A percentile compares a stretch with the other conserved stretches of the same genome.
phyloP scores from a whole-genome alignment of 2,888 invertebrate genomes.

The Diachrysia chrysitis region DNA sequence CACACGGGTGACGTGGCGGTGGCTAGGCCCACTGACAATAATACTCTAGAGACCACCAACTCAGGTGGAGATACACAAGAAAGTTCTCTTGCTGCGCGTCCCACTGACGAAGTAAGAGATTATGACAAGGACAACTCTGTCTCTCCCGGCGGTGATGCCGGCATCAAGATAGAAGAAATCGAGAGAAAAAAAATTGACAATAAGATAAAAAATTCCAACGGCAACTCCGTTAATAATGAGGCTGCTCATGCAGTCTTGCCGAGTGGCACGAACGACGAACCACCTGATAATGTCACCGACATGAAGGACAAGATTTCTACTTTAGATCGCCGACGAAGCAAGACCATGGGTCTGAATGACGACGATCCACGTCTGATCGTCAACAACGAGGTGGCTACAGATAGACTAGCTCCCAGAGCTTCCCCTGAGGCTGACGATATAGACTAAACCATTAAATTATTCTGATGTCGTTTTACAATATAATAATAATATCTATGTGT shows the following conservation, averaged over 20 bases:
- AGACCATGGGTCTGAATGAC: slow-evolving; percentile 56
- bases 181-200: slow-evolving; percentile 70
- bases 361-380: slow-evolving; percentile 65
- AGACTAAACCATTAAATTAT: slow-evolving; percentile 73
- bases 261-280: slow-evolving; percentile 58
- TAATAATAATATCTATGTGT: slow-evolving; percentile 62
- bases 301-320: slow-evolving; percentile 68
- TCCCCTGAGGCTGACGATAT: slow-evolving; percentile 80
- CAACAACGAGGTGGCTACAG: slow-evolving; percentile 46
- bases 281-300: slow-evolving; percentile 50
- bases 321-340: slow-evolving; percentile 82
- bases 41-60: slow-evolving; percentile 68
- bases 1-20: slow-evolving; percentile 81
- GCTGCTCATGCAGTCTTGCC: slow-evolving; percentile 58
- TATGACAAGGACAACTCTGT: slow-evolving; percentile 65
- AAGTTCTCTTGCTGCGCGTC: slow-evolving; percentile 52
- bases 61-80: slow-evolving; percentile 65
- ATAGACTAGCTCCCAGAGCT: slow-evolving; percentile 71
- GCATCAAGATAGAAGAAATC: slow-evolving; percentile 81
- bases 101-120: slow-evolving; percentile 52
- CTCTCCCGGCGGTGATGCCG: slow-evolving; percentile 60
- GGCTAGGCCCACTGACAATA: slow-evolving; percentile 68
- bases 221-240: slow-evolving; percentile 60
- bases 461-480: slow-evolving; percentile 62
- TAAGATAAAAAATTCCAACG: slow-evolving; percentile 61